phyloP scores from a whole-genome alignment of 2,888 invertebrate genomes.

The Dioctria linearis region DNA sequence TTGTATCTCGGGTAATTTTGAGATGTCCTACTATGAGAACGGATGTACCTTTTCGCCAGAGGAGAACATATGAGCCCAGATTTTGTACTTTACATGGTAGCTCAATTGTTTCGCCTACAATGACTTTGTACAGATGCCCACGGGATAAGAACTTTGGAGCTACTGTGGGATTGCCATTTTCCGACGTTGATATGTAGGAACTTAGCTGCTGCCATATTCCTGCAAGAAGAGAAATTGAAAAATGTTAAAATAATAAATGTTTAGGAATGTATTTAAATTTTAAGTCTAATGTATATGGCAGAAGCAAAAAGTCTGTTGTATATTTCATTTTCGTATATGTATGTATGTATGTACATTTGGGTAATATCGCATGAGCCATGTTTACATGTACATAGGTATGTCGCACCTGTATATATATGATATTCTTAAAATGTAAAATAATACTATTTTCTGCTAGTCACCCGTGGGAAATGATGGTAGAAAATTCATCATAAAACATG shows the following conservation, averaged over 20 bases:
- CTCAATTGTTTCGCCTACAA: too few species aligned
- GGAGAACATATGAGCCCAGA: conserved; percentile 77
- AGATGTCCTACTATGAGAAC: conserved; percentile 80
- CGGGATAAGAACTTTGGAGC: conserved; percentile 82
- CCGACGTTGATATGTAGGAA: conserved; percentile 57
- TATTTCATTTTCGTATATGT: background rate
- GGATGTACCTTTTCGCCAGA: conserved; percentile 80
- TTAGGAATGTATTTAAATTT: background rate
- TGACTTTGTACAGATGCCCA: too few species aligned
- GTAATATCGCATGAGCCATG: too few species aligned
- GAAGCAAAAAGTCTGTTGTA: background rate
- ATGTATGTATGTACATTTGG: too few species aligned
- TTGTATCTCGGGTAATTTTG: conserved; percentile 79
- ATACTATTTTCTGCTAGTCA: too few species aligned
- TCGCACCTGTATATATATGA: too few species aligned
- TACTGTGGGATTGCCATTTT: conserved; percentile 61
- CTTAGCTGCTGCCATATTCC: conserved; percentile 58
- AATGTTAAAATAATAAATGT: background rate
- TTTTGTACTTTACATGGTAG: too few species aligned
- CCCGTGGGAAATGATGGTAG: too few species aligned
- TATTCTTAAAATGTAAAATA: too few species aligned
- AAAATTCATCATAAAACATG: too few species aligned
- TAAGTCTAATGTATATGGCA: background rate
- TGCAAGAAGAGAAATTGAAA: conserved; percentile 37
- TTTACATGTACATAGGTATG: too few species aligned